These are phyloP conservation scores for Falco novaeseelandiae DNA, from an alignment of 2,797 vertebrate genomes.

Conservation along the genomic window DNA sequence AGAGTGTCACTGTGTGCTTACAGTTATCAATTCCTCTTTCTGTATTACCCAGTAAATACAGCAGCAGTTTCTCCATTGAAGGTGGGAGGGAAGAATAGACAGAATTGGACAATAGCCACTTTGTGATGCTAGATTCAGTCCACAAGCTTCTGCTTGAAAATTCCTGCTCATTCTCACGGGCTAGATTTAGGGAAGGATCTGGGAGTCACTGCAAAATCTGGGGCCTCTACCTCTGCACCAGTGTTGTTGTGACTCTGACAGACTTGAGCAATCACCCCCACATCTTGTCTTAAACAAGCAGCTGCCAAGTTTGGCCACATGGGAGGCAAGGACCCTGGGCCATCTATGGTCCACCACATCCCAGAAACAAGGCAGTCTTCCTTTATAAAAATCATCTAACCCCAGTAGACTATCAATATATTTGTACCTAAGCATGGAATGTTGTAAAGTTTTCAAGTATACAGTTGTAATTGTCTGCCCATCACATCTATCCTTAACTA, in stretches of 20 bases:
- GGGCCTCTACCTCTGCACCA: neutral
- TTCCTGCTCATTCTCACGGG: neutral
- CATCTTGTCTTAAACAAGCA: neutral
- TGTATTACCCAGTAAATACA: neutral
- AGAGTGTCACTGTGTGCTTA: neutral
- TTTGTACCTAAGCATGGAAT: neutral
- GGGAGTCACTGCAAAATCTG: fast-evolving
- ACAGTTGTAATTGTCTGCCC: neutral
- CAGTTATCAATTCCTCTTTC: neutral
- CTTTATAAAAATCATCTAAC: neutral
- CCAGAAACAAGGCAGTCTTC: neutral
- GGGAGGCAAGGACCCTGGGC: neutral
- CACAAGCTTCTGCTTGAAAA: neutral
- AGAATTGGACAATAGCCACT: neutral
- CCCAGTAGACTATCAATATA: neutral
- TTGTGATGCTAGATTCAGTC: neutral
- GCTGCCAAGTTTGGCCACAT: neutral
- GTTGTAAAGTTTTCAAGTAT: neutral
- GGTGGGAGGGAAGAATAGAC: neutral
- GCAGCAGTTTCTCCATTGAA: neutral
- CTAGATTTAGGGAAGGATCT: neutral
- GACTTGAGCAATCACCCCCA: neutral
- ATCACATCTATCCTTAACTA: neutral
- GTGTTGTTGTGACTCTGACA: neutral
- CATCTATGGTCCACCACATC: neutral